Base-by-base conservation (phyloP, 2,797 vertebrate genomes). In the Dallia pectoralis region DNA sequence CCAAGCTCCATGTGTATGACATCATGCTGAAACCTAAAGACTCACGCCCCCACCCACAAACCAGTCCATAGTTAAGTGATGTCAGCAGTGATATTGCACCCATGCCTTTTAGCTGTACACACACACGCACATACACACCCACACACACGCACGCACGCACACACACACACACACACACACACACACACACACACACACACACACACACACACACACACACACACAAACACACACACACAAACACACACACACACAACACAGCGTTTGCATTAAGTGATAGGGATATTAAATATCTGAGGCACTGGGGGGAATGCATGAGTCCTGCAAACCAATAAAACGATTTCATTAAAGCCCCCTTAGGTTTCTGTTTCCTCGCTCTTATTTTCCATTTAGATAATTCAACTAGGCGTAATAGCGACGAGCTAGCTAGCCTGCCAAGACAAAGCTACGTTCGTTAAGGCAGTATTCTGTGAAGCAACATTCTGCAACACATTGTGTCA, bases 21-120 rank as follows among this genome's bases (percentile, higher is more conserved):
- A n/a, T 33, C 25, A 59, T 62, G 16, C 81, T 78, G 82, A 78
- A 85, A 81, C 86, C 81, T 80, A 80, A 79, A 48, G 47, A 16
- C 18, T 0, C 30, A 0, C 30, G 29, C 3, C 29, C 7, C 12
- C 36, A 0, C 33, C 4, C n/a, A n/a, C 1, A 36, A n/a, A 4
- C 22, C 19, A 6, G 32, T 3, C 61, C 64, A 67, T 5, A 67
- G 65, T 25, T 14, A n/a, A 61, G 30, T 40, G 48, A 51, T 18
- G 18, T n/a, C 8, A n/a, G 8, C 19, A 53, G 49, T 53, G 49
- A 19, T 53, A 53, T 7, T 19, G 49, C 19, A 19, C n/a, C 49
- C 49, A 19, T 53, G 19, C 49, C 15, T n/a, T n/a, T 18, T 1
- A 53, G 49, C 49, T 53, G 47, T 11, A 47, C 44, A 47, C 44